Percentiles rank a stretch among this genome's conserved stretches.
phyloP scores from a whole-genome alignment of 2,113 vertebrate species.

The Zingel zingel region DNA sequence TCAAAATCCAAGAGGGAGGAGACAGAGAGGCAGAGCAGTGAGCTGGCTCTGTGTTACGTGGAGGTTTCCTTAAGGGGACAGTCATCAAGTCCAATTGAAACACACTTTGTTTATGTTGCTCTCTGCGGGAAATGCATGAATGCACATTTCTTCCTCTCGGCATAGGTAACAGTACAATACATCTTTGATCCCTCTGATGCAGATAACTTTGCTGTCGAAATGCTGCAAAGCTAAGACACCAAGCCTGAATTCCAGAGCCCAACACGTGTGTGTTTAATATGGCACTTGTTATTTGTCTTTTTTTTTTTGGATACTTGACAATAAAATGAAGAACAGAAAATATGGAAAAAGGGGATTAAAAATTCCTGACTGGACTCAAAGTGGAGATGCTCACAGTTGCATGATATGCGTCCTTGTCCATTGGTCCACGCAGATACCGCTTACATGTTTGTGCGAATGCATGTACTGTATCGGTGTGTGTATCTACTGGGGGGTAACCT shows the following conservation, averaged over 20 bases:
- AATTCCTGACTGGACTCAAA: slow-evolving; percentile 1
- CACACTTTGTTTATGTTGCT: slow-evolving; percentile 21
- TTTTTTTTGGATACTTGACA: slow-evolving; percentile 1
- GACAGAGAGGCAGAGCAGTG: slow-evolving; percentile 20
- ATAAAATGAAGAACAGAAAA: background rate
- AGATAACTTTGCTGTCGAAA: slow-evolving; percentile 6
- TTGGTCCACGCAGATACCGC: slow-evolving; percentile 13
- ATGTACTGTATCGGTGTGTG: slow-evolving; percentile 49
- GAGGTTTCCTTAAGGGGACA: slow-evolving; percentile 41
- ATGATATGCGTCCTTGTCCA: background rate
- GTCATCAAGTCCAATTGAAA: slow-evolving; percentile 15
- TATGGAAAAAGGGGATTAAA: background rate
- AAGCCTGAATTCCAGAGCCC: background rate
- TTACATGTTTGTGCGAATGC: slow-evolving; percentile 42
- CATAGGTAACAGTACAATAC: slow-evolving; percentile 38
- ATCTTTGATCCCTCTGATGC: slow-evolving; percentile 12
- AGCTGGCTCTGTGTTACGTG: slow-evolving; percentile 58
- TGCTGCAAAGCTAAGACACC: background rate
- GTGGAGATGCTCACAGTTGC: slow-evolving; percentile 4
- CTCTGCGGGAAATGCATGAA: slow-evolving; percentile 9
- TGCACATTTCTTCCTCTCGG: slow-evolving; percentile 12
- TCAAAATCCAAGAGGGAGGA: slow-evolving; percentile 69
- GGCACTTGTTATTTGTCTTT: background rate
- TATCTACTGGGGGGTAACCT: slow-evolving; percentile 74
- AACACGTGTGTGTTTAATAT: slow-evolving; percentile 1